Percentiles rank a stretch among this genome's conserved stretches.
phyloP scores from a whole-genome alignment of 2,113 vertebrate species.

The Oostethus manadensis region DNA sequence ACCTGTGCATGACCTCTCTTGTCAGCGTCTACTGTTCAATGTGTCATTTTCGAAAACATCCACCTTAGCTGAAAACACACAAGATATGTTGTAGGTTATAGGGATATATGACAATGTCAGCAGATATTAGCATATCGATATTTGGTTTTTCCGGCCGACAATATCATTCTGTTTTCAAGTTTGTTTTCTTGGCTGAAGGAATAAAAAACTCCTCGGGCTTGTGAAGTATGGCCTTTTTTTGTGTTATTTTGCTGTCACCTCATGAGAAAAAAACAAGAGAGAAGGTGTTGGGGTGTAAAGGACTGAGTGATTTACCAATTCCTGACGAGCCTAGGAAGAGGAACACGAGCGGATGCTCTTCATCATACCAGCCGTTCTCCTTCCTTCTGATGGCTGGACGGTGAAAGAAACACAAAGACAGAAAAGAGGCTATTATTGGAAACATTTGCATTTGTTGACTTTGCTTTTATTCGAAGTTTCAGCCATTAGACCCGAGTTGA shows the following conservation, averaged over 20 bases:
- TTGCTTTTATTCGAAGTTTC: conserved; percentile 37
- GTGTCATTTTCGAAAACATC: too few species aligned
- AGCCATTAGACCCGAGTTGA: conserved; percentile 25
- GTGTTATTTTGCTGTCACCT: conserved; percentile 6
- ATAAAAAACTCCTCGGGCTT: neutral
- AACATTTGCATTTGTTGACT: conserved; percentile 51
- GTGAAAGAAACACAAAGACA: conserved; percentile 19
- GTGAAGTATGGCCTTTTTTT: conserved; percentile 27
- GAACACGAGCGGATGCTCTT: conserved; percentile 96
- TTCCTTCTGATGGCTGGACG: conserved; percentile 88
- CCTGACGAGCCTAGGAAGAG: conserved; percentile 96
- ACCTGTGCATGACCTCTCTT: too few species aligned
- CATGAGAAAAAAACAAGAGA: conserved; percentile 15
- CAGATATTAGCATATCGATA: too few species aligned
- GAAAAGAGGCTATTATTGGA: conserved; percentile 23
- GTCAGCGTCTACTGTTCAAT: too few species aligned
- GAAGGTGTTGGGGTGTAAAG: conserved; percentile 9
- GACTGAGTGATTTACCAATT: conserved; percentile 79
- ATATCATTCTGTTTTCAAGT: neutral
- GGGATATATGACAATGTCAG: too few species aligned
- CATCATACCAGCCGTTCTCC: conserved; percentile 98
- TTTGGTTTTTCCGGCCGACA: too few species aligned
- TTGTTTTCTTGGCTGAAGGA: conserved; percentile 1
- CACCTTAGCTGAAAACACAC: too few species aligned
- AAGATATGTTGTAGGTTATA: too few species aligned